Evolutionary conservation across 2,113 vertebrate genomes (phyloP).

Genomic region (Tetrao urogallus): DNA sequence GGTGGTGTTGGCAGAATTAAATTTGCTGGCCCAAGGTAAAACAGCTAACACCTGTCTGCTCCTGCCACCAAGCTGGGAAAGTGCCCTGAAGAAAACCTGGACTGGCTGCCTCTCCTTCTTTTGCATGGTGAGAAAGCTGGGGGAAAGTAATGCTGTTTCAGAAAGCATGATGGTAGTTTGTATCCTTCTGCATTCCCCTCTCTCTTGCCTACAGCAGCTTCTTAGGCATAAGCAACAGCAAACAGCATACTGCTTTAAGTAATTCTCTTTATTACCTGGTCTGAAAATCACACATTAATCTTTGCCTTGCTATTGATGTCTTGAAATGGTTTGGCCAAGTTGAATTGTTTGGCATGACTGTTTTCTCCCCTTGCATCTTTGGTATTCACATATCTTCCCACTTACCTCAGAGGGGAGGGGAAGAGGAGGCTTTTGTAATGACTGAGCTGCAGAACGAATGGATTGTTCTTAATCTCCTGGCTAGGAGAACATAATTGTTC

Average conservation of each 20-base stretch:
- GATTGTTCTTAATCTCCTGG: background rate
- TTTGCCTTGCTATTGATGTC: background rate
- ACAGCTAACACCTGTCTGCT: conserved; percentile 61
- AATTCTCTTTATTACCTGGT: background rate
- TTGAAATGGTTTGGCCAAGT: background rate
- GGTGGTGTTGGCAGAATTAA: conserved; percentile 44
- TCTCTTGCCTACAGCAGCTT: background rate
- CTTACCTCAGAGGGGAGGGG: fast-evolving
- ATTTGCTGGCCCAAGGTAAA: conserved; percentile 59
- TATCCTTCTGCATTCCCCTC: background rate
- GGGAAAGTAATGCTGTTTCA: background rate
- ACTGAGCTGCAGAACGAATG: fast-evolving
- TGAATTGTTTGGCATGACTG: background rate
- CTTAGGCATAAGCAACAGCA: background rate
- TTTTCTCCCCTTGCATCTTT: background rate
- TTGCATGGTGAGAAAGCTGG: background rate
- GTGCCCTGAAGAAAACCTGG: conserved; percentile 33
- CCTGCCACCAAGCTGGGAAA: conserved; percentile 57
- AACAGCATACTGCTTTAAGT: background rate
- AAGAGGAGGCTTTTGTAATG: background rate
- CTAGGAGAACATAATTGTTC: background rate
- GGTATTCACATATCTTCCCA: background rate
- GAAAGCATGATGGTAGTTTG: background rate
- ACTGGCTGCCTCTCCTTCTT: background rate
- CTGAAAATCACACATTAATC: background rate